Percentiles rank a stretch among this genome's conserved stretches.
Conservation (phyloP, 2,888 invertebrate species). For the Tiliacea citrago region DNA sequence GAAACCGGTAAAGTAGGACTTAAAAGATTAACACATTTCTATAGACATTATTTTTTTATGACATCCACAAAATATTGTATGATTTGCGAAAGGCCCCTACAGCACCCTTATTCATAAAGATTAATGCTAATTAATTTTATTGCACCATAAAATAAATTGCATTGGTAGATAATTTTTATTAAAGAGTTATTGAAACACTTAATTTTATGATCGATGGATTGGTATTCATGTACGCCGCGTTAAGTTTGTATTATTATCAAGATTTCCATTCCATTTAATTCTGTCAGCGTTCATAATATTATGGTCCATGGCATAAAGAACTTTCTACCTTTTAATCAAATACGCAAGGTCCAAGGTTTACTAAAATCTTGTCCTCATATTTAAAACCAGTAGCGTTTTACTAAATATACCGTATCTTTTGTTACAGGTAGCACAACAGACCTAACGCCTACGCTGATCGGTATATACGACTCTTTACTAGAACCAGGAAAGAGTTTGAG, state of each 20-base stretch:
- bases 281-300: conserved; percentile 31
- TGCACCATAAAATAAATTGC: conserved; percentile 49
- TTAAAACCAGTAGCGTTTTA: conserved; percentile 37
- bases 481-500: conserved; percentile 85
- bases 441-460: conserved; percentile 95
- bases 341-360: conserved; percentile 29
- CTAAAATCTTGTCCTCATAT: conserved; percentile 13
- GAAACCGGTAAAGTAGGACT: conserved; percentile 35
- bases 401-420: conserved; percentile 70
- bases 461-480: conserved; percentile 95
- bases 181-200: conserved; percentile 48
- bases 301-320: not conserved
- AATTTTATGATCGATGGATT: conserved; percentile 52
- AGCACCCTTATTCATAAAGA: conserved; percentile 50
- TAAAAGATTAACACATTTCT: conserved; percentile 57
- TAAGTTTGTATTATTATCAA: conserved; percentile 22
- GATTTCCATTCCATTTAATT: conserved; percentile 40
- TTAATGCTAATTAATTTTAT: conserved; percentile 53
- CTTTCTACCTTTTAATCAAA: conserved; percentile 31
- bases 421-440: conserved; percentile 96
- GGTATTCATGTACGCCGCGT: conserved; percentile 33
- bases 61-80: conserved; percentile 37
- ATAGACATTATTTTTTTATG: conserved; percentile 35
- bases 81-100: conserved; percentile 52
- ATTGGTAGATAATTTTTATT: conserved; percentile 43